These are phyloP conservation scores for Trichonephila clavata DNA, from an alignment of 1,140 invertebrate genomes.

Conservation along the genomic window DNA sequence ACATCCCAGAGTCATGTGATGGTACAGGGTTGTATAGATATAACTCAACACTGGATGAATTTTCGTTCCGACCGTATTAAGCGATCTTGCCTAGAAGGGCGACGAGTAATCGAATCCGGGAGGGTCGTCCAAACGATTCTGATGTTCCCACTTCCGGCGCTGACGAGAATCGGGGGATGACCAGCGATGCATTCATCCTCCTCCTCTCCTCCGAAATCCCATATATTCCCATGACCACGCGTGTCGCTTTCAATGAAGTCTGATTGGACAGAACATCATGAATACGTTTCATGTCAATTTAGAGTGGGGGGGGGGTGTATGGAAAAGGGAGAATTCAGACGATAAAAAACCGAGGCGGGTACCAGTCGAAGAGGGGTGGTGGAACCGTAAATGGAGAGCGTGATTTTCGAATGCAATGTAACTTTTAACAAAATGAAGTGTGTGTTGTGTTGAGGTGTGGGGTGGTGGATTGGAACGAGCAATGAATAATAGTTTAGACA, in stretches of 20 bases:
- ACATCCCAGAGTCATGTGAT: too few species aligned
- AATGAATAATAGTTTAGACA: background rate
- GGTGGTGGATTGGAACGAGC: background rate
- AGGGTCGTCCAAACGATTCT: background rate
- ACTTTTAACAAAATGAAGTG: conserved; percentile 9
- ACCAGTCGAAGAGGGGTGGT: background rate
- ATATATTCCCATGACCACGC: conserved; percentile 39
- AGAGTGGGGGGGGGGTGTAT: background rate
- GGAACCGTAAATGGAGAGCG: background rate
- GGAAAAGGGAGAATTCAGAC: background rate
- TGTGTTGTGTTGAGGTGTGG: background rate
- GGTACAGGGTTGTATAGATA: background rate
- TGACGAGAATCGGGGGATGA: background rate
- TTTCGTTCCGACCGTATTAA: background rate
- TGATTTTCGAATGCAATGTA: background rate
- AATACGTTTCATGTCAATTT: conserved; percentile 38
- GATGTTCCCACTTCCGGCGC: conserved; percentile 12
- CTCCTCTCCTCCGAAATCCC: background rate
- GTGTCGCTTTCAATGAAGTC: conserved; percentile 7
- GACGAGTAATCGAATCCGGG: conserved; percentile 30
- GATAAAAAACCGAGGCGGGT: background rate
- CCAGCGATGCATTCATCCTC: conserved; percentile 12
- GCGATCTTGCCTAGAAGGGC: background rate
- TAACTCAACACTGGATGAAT: background rate
- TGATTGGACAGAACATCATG: conserved; percentile 39